Evolutionary conservation across 2,113 vertebrate genomes (phyloP).

Genomic region (Gulo gulo): DNA sequence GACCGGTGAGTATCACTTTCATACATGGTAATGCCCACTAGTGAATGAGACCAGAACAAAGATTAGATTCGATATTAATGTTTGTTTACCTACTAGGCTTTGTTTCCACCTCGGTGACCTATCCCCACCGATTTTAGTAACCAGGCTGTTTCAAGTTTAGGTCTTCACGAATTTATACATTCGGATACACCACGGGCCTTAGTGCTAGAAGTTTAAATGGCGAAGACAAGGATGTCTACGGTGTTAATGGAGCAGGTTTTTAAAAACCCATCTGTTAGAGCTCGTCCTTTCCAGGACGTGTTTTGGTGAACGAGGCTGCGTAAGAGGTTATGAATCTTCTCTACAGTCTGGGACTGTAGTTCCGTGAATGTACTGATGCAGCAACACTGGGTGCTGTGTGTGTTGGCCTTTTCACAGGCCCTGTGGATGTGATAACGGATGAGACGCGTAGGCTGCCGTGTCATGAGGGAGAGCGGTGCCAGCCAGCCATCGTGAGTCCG

Average conservation of each 20-base stretch:
- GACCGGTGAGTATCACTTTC: rapidly evolving
- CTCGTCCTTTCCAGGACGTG: neutral
- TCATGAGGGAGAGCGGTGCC: rapidly evolving
- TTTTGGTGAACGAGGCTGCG: rapidly evolving
- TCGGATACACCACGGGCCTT: rapidly evolving
- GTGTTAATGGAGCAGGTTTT: neutral
- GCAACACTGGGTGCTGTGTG: rapidly evolving
- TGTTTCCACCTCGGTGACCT: neutral
- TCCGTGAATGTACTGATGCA: rapidly evolving
- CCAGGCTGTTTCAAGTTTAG: neutral
- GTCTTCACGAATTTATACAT: neutral
- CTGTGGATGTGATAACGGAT: rapidly evolving
- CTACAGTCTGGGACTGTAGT: rapidly evolving
- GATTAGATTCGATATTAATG: neutral
- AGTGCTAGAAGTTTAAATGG: neutral
- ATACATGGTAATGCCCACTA: rapidly evolving
- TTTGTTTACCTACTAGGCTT: neutral
- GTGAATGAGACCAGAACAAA: neutral
- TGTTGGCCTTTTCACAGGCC: rapidly evolving
- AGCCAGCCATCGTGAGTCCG: rapidly evolving
- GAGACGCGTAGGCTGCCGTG: neutral
- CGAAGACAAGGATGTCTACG: rapidly evolving
- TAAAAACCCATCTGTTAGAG: neutral
- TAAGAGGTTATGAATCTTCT: too few relatives aligned
- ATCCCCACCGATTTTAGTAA: neutral